Evolutionary conservation across 1,140 invertebrate species (phyloP), one percentile per base, ranked within the genome.

Genomic region (Drosophila asahinai): DNA sequence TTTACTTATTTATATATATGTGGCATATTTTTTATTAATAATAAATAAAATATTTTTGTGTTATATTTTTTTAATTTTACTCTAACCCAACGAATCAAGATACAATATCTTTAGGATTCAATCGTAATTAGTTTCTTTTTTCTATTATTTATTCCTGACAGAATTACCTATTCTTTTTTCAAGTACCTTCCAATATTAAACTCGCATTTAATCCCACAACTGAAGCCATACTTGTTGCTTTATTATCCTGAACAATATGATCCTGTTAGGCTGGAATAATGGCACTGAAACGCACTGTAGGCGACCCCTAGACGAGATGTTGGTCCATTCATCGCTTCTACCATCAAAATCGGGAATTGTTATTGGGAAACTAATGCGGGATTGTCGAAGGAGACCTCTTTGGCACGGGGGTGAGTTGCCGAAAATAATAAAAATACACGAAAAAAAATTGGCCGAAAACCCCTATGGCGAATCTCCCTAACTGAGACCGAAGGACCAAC

Each of bases 391-490:
- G 42, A 22, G 15, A 6, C n/a, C 45, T 2, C 17, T 15, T 1
- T 1, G 3, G 6, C 19, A 11, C 30, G 30, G 40, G 62, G 67
- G 67, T 71, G 36, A 68, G 48, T 68, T 47, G 3, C 12, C 8
- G 9, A 57, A 65, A 30, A 55, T 45, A 5, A 42, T 9, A 17
- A 17, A 59, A 1, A 57, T 5, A 22, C 22, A 27, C 4, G 54
- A 22, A 25, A 43, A 8, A 8, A 66, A 14, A 17, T 47, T 66
- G n/a, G 30, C 68, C 43, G n/a, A 36, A 59, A 60, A 25, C 70
- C 67, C 70, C 67, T 72, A 73, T 74, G 68, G 71, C 68, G 68
- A 74, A 45, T 73, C 45, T 52, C 14, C 25, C 55, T 19, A 30
- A 70, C 17, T 36, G 52, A 51, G 4, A 11, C 19, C 17, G 8